Conservation (phyloP, 2,888 invertebrate species). For the Sinhomidia bicolor region DNA sequence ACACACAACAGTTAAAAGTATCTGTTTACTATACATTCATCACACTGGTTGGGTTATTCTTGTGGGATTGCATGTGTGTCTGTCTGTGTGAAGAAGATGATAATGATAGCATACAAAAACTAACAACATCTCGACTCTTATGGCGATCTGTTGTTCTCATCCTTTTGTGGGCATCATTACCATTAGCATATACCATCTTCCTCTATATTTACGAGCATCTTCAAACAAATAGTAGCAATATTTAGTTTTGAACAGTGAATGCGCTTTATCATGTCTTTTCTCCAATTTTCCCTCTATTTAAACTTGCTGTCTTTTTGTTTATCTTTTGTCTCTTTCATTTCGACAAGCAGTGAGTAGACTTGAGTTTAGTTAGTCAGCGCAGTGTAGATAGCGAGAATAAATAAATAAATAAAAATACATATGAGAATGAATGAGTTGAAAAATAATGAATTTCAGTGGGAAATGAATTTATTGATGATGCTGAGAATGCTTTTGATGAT, state of each 20-base stretch:
- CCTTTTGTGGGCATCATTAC: conserved; percentile 39
- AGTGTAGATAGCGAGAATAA: neutral
- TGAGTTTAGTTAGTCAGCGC: too few species aligned
- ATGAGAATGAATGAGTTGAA: neutral
- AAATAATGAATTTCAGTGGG: conserved; percentile 24
- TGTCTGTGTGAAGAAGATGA: neutral
- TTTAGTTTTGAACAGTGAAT: neutral
- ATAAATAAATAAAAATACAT: too few species aligned
- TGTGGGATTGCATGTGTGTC: too few species aligned
- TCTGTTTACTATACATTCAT: conserved; percentile 40
- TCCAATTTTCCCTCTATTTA: too few species aligned
- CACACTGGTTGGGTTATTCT: neutral
- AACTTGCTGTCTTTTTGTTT: neutral
- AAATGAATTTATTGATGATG: conserved; percentile 13
- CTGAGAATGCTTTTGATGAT: neutral
- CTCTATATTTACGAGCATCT: too few species aligned
- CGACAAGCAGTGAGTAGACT: neutral
- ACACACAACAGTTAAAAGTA: neutral
- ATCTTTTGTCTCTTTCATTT: conserved; percentile 27
- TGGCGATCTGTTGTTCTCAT: neutral
- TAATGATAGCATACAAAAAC: neutral
- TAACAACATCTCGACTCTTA: neutral
- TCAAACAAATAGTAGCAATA: neutral
- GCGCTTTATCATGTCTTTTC: neutral
- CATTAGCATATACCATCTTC: too few species aligned